Conservation (phyloP, 30 jellyfish, hydroid and myxozoan species). For the Sanderia malayensis region DNA sequence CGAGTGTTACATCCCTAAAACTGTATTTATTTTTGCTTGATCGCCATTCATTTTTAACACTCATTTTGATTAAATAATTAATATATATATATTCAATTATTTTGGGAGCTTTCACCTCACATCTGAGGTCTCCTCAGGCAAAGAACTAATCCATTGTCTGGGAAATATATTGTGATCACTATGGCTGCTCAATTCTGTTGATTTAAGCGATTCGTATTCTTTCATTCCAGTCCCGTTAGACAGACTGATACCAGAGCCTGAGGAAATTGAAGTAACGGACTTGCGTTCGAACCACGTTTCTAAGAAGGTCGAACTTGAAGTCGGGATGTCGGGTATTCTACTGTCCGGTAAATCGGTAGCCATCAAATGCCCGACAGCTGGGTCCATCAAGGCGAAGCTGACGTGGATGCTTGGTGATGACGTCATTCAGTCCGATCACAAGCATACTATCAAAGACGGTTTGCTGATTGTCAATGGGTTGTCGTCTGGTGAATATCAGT, state of each 20-base stretch:
- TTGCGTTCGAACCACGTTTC: slow-evolving; percentile 35
- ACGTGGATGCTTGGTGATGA: slow-evolving; percentile 55
- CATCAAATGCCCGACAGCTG: slow-evolving; percentile 71
- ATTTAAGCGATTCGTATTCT: no score
- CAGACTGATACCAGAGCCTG: slow-evolving; percentile 33
- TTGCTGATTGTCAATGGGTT: slow-evolving; percentile 13
- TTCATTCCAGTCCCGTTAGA: slow-evolving; percentile 38
- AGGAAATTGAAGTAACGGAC: slow-evolving; percentile 14
- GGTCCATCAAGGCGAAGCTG: slow-evolving; percentile 57
- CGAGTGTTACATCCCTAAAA: no score
- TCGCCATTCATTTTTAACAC: no score
- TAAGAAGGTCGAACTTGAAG: slow-evolving; percentile 18
- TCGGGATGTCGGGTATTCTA: slow-evolving; percentile 42
- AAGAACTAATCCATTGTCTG: no score
- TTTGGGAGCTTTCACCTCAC: no score
- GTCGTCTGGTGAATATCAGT: slow-evolving; percentile 35
- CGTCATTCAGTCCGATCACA: slow-evolving; percentile 14
- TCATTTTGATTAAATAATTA: no score
- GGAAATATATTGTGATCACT: no score
- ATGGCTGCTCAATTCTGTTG: no score
- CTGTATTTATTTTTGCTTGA: no score
- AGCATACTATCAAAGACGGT: slow-evolving; percentile 17
- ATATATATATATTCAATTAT: no score
- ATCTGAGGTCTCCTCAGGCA: no score
- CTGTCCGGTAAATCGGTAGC: slow-evolving; percentile 47